Evolutionary conservation across 2,797 vertebrate species (phyloP).

Genomic region (Babyrousa celebensis): DNA sequence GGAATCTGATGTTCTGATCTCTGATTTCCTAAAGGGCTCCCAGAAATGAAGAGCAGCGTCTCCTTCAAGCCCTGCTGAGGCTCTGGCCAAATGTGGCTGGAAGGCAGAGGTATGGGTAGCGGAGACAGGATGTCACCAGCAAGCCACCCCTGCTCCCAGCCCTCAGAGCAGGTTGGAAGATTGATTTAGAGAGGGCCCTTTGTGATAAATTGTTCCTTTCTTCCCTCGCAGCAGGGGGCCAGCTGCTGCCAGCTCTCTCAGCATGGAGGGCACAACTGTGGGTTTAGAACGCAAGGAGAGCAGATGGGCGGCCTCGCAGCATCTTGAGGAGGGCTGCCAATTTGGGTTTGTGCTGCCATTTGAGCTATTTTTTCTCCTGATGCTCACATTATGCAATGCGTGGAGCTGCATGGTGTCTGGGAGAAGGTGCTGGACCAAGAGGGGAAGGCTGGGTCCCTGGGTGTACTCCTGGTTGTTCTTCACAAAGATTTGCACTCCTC

Average conservation of each 20-base stretch:
- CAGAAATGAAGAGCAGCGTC: not conserved
- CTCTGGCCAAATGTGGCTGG: not conserved
- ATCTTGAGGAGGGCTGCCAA: constrained; percentile 80
- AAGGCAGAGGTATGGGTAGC: not conserved
- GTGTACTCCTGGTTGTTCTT: not conserved
- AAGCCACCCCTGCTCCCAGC: constrained; percentile 69
- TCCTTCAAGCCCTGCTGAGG: not conserved
- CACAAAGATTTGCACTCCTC: not conserved
- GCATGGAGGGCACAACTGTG: constrained; percentile 78
- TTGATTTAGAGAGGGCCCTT: constrained; percentile 86
- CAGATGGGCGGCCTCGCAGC: constrained; percentile 82
- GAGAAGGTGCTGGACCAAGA: not conserved
- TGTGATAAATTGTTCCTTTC: constrained; percentile 87
- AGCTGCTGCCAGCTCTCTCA: constrained; percentile 82
- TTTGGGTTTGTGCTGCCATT: constrained; percentile 78
- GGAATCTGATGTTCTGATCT: not conserved
- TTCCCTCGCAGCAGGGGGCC: not conserved
- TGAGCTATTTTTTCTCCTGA: constrained; percentile 73
- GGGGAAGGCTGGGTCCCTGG: not conserved
- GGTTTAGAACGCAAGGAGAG: constrained; percentile 75
- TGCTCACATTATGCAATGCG: constrained; percentile 29
- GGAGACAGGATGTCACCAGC: not conserved
- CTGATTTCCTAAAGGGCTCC: constrained; percentile 55
- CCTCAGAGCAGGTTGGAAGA: constrained; percentile 73
- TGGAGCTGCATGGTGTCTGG: not conserved